These are phyloP conservation scores for Pseudorasbora parva DNA, from an alignment of 2,113 vertebrate genomes.

Conservation along the genomic window DNA sequence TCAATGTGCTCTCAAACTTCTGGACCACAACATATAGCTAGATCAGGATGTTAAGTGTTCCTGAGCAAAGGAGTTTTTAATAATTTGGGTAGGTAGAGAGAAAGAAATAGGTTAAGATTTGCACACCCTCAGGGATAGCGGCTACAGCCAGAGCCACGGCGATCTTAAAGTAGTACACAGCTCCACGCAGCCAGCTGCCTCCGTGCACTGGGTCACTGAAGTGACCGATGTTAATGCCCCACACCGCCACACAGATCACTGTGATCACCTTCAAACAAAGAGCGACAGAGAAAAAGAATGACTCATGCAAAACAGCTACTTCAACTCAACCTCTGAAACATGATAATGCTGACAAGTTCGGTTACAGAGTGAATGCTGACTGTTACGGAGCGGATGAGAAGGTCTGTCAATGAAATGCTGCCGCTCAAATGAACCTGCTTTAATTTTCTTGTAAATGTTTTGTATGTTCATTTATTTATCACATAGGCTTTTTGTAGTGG, in stretches of 20 bases:
- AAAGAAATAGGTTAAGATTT: not conserved
- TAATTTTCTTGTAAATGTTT: not conserved
- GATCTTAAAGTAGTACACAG: conserved; percentile 95
- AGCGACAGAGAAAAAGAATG: conserved; percentile 18
- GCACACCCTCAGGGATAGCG: conserved; percentile 88
- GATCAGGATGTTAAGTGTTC: too few species aligned
- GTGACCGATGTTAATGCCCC: conserved; percentile 93
- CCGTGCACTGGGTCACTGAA: conserved; percentile 91
- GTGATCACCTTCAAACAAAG: conserved; percentile 84
- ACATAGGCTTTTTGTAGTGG: not conserved
- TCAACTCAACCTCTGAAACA: not conserved
- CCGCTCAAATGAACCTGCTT: not conserved
- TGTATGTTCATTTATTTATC: not conserved
- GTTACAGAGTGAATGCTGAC: not conserved
- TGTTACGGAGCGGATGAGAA: not conserved
- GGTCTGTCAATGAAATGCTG: not conserved
- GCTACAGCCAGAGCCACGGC: conserved; percentile 90
- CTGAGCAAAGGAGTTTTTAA: not conserved
- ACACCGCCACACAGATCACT: conserved; percentile 94
- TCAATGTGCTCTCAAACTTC: not conserved
- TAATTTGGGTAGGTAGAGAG: not conserved
- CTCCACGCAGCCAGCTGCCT: conserved; percentile 91
- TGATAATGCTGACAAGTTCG: not conserved
- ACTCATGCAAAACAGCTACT: not conserved
- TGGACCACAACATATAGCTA: not conserved